Base-by-base conservation (phyloP, 2,797 vertebrate species). In the Enteromius radiatus region DNA sequence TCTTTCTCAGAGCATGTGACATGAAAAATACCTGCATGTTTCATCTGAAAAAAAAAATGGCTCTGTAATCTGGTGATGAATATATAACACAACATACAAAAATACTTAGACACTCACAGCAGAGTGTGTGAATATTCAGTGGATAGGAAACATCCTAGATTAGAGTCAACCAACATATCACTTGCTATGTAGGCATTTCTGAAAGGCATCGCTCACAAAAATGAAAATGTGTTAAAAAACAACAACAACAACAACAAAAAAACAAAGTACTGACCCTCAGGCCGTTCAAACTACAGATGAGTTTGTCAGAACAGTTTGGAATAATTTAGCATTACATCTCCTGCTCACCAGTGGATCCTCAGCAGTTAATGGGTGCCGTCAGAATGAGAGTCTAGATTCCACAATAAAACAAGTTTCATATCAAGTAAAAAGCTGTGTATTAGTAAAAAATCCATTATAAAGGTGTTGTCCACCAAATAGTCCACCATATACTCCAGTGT, bases 1-100 rank as follows among this genome's bases (percentile, higher is more conserved):
- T 3, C 2, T 33, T 52, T 73, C 17, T 75, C 33, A 54, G 11
- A 74, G 12, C 10, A 31, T 33, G 47, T 78, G 61, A 65, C 61
- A 65, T 49, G 61, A 54, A 64, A 77, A 47, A 59, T 64, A 64
- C 26, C 26, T 64, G 75, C 36, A 76, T 64, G 75, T 45, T 33
- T 64, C 9, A 45, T 61, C 17, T 63, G 15, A 33, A 28, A 64
- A 77, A 43, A 54, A 23, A 0, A 28, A 45, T n/a, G 21, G 47
- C 31, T 54, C 47, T 74, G 47, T 54, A 31, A 78, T 64, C 43
- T 65, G 12, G 45, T 33, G 23, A 17, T 59, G 41, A 79, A 69
- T 56, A 59, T 38, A 17, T 54, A 43, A 23, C 23, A 41, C 33
- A 69, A 28, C 17, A 56, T 33, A 69, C 38, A 43, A 59, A 31